Evolutionary conservation across 1,140 invertebrate species (phyloP), one percentile per base, ranked within the genome.

Genomic region (Eubasilissa regina): DNA sequence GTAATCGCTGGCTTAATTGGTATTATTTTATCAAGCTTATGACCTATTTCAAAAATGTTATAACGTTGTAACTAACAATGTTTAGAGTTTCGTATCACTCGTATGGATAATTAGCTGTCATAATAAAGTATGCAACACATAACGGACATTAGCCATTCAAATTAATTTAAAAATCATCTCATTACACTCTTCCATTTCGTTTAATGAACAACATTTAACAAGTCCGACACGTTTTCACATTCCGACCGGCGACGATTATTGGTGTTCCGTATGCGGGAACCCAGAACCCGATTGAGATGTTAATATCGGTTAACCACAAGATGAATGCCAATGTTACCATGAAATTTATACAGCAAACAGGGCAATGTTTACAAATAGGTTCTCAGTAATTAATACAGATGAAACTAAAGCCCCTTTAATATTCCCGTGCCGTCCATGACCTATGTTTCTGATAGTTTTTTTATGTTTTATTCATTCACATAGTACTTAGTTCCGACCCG

Each of bases 201-300:
- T 44, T 12, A 43, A n/a, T 47, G 62, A 43, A 56, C 53, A n/a
- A n/a, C 25, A 45, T 66, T 44, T n/a, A 66, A 66, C 62, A 68
- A 25, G 44, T 15, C 15, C 17, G 11, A 70, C 66, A 48, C 66
- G 45, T 70, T 51, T 15, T 15, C 44, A 70, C 66, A 70, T 13
- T 70, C 66, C 35, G 11, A 25, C 60, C 35, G 35, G 9, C 60
- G 21, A 58, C 55, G 17, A 70, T 70, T 51, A 70, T 10, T 17
- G 13, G 66, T 51, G 66, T 48, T 70, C 19, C 48, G 15, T 21
- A 48, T 19, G 45, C 15, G 25, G 25, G 25, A 6, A 6, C 25
- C 1, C 15, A 70, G 66, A 53, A 12, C 17, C 66, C 45, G 51
- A 70, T 70, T 70, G 66, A 70, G 66, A 70, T 70, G 66, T 70